Percentiles rank a stretch among this genome's conserved stretches.
Conservation (phyloP, 2,113 vertebrate species). For the Oreochromis niloticus region DNA sequence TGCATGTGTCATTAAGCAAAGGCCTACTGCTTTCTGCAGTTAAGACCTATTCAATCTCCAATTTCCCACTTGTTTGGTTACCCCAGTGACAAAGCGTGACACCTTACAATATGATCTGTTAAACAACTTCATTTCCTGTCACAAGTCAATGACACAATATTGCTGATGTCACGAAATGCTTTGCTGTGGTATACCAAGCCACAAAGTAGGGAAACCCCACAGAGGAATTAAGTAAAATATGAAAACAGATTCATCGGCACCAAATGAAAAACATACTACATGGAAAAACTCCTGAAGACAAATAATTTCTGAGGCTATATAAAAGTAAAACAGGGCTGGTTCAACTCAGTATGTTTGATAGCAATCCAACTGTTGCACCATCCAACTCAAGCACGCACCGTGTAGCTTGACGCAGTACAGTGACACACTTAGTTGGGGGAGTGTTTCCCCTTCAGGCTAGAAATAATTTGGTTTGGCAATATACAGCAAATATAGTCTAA, state of each 20-base stretch:
- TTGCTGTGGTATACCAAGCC: conserved; percentile 27
- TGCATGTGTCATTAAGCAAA: conserved; percentile 8
- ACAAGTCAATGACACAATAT: conserved; percentile 6
- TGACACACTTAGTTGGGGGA: background rate
- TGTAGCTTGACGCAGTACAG: background rate
- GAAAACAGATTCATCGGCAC: conserved; percentile 23
- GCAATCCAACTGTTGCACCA: background rate
- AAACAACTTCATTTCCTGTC: background rate
- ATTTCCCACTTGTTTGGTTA: conserved; percentile 30
- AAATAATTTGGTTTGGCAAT: conserved; percentile 25
- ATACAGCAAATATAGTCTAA: background rate
- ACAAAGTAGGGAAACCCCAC: conserved; percentile 35
- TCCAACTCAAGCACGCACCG: background rate
- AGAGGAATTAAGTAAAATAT: conserved; percentile 15
- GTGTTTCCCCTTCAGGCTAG: background rate
- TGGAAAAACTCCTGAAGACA: background rate
- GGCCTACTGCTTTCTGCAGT: background rate
- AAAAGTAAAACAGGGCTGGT: background rate
- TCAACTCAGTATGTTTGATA: background rate
- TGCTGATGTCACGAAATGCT: conserved; percentile 32
- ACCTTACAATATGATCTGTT: background rate
- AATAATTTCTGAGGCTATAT: background rate
- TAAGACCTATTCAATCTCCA: conserved; percentile 23
- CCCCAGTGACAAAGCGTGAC: conserved; percentile 2
- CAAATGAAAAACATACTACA: background rate